Percentiles rank a stretch among this genome's conserved stretches.
Conservation (phyloP, 2,888 invertebrate species). For the Clistopyga incitator region DNA sequence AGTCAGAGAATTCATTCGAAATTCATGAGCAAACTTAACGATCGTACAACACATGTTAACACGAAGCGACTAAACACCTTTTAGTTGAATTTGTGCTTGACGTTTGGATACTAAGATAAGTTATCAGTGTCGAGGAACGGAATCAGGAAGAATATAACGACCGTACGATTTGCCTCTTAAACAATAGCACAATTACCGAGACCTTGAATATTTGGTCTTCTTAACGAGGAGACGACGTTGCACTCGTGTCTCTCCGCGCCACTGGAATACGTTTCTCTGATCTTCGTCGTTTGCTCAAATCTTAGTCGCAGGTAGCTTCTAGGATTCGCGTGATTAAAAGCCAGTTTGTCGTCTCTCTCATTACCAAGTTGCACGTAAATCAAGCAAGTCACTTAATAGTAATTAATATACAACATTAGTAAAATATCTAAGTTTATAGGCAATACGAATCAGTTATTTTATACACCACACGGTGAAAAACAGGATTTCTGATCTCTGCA, state of each 20-base stretch:
- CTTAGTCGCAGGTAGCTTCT: not conserved
- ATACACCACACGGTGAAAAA: too few relatives aligned
- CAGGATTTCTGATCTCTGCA: too few relatives aligned
- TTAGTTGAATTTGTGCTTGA: not conserved
- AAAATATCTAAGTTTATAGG: too few relatives aligned
- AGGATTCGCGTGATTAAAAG: not conserved
- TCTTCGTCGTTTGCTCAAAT: slow-evolving; percentile 12
- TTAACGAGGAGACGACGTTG: not conserved
- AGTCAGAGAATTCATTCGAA: not conserved
- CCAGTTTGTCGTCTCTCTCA: not conserved
- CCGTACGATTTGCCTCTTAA: not conserved
- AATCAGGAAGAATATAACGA: slow-evolving; percentile 1
- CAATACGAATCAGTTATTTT: too few relatives aligned
- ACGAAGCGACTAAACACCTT: not conserved
- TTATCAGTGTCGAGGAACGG: not conserved
- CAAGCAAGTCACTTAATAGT: not conserved
- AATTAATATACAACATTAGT: not conserved
- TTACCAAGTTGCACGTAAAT: not conserved
- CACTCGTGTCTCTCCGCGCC: not conserved
- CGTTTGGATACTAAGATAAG: not conserved
- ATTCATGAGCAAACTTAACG: not conserved
- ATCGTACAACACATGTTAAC: too few relatives aligned
- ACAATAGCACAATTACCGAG: not conserved
- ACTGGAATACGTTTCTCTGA: not conserved
- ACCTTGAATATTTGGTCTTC: not conserved